These are phyloP conservation scores for Benthosema pterotum DNA, from an alignment of 2,797 vertebrate species.

Conservation along the genomic window DNA sequence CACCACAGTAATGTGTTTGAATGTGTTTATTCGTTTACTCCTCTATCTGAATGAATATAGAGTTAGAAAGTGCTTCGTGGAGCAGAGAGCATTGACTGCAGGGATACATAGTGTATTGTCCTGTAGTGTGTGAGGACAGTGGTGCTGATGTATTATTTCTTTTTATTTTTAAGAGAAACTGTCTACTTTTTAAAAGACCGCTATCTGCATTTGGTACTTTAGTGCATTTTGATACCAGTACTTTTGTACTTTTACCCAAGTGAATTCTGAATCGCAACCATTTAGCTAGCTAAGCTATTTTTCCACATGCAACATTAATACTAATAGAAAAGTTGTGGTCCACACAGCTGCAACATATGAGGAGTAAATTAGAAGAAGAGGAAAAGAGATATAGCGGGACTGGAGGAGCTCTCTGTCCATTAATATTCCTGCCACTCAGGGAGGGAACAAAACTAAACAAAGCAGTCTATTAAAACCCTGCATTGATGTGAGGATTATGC, in stretches of 20 bases:
- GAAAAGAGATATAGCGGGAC: constrained; percentile 36
- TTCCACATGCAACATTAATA: too few species aligned
- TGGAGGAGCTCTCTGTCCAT: constrained; percentile 42
- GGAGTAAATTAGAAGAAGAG: constrained; percentile 53
- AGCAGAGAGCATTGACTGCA: constrained; percentile 61
- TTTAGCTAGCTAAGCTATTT: too few species aligned
- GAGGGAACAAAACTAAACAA: constrained; percentile 28
- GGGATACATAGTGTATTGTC: constrained; percentile 35
- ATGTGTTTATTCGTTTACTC: constrained; percentile 63
- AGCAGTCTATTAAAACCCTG: constrained; percentile 61
- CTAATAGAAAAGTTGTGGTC: too few species aligned
- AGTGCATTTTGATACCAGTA: too few species aligned
- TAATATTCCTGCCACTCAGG: constrained; percentile 48
- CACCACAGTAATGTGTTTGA: constrained; percentile 72
- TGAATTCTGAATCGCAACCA: too few species aligned
- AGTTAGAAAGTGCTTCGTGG: constrained; percentile 68
- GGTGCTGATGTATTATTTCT: not conserved
- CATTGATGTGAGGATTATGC: constrained; percentile 73
- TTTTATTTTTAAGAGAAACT: too few species aligned
- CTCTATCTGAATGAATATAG: constrained; percentile 68
- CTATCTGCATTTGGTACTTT: too few species aligned
- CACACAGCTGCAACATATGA: constrained; percentile 43
- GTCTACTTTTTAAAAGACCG: too few species aligned
- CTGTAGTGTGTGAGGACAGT: constrained; percentile 13
- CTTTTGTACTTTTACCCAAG: too few species aligned